Conservation (phyloP, 2,113 vertebrate species). For the Corydoras sp. region DNA sequence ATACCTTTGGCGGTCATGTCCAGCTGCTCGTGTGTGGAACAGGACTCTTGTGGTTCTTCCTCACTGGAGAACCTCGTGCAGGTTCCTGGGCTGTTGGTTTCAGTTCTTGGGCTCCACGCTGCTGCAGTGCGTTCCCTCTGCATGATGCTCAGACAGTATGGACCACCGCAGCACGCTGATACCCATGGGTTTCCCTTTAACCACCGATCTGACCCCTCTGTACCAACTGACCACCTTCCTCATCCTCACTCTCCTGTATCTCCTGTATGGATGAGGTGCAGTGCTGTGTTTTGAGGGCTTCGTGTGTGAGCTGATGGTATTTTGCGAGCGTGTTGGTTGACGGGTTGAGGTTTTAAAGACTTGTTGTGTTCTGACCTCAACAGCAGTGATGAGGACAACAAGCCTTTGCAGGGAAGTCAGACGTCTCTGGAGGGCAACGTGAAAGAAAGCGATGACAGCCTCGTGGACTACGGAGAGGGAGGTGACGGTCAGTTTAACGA, state of each 20-base stretch:
- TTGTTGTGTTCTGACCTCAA: conserved; percentile 27
- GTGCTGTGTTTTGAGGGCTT: no score
- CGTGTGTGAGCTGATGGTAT: no score
- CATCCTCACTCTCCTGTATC: neutral
- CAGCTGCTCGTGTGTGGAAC: no score
- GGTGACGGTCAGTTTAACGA: conserved; percentile 96
- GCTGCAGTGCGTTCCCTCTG: no score
- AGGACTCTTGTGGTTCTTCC: no score
- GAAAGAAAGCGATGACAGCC: conserved; percentile 96
- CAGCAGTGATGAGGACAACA: conserved; percentile 96
- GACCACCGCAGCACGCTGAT: neutral
- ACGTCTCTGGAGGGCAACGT: conserved; percentile 91
- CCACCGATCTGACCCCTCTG: neutral
- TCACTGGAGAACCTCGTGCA: no score
- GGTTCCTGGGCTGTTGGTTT: no score
- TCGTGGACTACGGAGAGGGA: conserved; percentile 95
- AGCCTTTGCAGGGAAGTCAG: conserved; percentile 94
- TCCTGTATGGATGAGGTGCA: no score
- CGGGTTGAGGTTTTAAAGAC: neutral
- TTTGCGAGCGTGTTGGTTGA: no score
- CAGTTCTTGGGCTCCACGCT: no score
- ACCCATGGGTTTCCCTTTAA: neutral
- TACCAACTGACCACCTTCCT: neutral
- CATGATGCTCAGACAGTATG: neutral
- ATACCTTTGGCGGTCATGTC: no score